Evolutionary conservation across 1,140 invertebrate species (phyloP), one percentile per base, ranked within the genome.

Genomic region (Heterodera carotae): DNA sequence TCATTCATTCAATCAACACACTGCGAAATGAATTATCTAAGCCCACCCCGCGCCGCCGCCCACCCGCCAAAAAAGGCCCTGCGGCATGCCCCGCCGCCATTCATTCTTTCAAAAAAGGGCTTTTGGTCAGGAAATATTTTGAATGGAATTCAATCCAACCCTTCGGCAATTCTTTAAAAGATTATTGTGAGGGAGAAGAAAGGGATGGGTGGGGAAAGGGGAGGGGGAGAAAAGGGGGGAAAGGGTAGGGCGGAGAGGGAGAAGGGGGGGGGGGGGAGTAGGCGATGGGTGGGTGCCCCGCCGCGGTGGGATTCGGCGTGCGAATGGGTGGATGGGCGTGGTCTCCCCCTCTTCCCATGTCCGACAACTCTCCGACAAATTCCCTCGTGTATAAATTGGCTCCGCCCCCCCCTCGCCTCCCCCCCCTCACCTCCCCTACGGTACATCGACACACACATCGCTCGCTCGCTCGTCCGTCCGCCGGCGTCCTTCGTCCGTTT

Each of bases 371-470:
- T 22, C 43, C 56, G 25, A 71, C 56, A 72, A 72, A 72, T 66
- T 66, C 62, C 27, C 62, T 29, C 33, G 62, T 66, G 62, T 53
- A 66, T n/a, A n/a, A 66, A 66, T 34, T 66, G 62, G 62, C 62
- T 66, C 62, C 62, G 62, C 62, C 62, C 62, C 8, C 12, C 62
- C 62, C 33, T 25, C 62, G 12, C 48, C 48, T 15, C 10, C 7
- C 48, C 15, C 48, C 48, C 62, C 25, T 48, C n/a, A n/a, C n/a
- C n/a, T n/a, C n/a, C 7, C 62, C 25, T 48, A 71, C 29, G 69
- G 43, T 71, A 56, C 56, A 25, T 5, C 31, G 22, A 25, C 56
- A 36, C 56, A 31, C 33, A 33, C 56, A 31, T 71, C 29, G 43
- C 64, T 53, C 69, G 43, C 39, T n/a, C 33, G 69, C 39, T 53